Percentiles rank a stretch among this genome's conserved stretches.
phyloP scores from a whole-genome alignment of 2,113 vertebrate genomes.

The Thalassarche chlororhynchos region DNA sequence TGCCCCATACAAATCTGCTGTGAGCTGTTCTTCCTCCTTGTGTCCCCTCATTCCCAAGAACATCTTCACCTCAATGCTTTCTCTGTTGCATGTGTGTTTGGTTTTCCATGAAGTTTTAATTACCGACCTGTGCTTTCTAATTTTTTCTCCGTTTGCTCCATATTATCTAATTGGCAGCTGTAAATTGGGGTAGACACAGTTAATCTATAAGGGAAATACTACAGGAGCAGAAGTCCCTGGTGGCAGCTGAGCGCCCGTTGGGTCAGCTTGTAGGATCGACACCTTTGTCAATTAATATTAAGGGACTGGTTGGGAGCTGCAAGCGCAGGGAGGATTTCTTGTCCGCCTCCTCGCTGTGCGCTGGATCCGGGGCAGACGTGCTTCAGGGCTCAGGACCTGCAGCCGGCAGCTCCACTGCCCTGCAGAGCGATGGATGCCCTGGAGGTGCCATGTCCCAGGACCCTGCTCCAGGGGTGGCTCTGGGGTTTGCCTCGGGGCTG shows the following conservation, averaged over 20 bases:
- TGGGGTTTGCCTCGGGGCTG: not conserved
- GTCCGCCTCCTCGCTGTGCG: fast-evolving
- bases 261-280: not conserved
- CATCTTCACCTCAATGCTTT: not conserved
- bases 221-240: not conserved
- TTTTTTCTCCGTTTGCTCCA: not conserved
- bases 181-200: not conserved
- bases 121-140: not conserved
- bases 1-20: not conserved
- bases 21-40: not conserved
- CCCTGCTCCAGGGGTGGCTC: not conserved
- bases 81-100: not conserved
- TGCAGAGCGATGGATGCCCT: not conserved
- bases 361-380: not conserved
- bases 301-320: not conserved
- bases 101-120: not conserved
- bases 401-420: fast-evolving
- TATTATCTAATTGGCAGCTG: not conserved
- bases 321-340: not conserved
- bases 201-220: not conserved
- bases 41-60: not conserved
- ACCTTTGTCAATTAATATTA: fast-evolving
- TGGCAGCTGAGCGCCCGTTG: not conserved
- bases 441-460: not conserved
- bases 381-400: not conserved